Conservation (phyloP, 1,140 invertebrate genomes). For the Listronotus bonariensis region DNA sequence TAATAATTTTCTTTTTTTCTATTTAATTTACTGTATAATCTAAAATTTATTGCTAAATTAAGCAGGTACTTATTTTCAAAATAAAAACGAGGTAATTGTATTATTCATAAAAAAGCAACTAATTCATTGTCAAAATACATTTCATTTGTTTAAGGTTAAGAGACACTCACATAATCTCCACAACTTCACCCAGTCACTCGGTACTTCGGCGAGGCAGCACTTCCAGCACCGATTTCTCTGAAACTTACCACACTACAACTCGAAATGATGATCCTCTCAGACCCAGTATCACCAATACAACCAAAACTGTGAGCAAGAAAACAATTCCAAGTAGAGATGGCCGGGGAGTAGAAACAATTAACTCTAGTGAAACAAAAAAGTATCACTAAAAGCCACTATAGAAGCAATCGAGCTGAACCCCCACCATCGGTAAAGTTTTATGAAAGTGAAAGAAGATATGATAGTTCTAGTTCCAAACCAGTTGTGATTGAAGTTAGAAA, state of each 20-base stretch:
- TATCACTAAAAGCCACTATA: conserved; percentile 66
- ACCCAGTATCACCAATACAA: conserved; percentile 69
- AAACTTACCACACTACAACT: conserved; percentile 69
- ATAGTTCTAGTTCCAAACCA: conserved; percentile 49
- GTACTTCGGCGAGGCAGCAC: conserved; percentile 62
- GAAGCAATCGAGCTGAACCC: conserved; percentile 50
- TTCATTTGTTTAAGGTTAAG: conserved; percentile 37
- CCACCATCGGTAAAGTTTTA: conserved; percentile 56
- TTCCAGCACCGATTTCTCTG: conserved; percentile 70
- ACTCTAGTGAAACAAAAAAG: conserved; percentile 71
- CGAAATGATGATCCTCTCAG: conserved; percentile 66
- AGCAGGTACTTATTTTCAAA: too few species aligned
- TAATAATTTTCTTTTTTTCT: too few species aligned
- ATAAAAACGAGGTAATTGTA: too few species aligned
- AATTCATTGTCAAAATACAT: too few species aligned
- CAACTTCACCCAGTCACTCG: conserved; percentile 40
- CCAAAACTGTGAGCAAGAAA: conserved; percentile 69
- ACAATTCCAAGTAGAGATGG: conserved; percentile 67
- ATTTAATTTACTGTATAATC: too few species aligned
- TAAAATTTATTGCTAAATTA: too few species aligned
- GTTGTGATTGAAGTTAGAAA: conserved; percentile 60
- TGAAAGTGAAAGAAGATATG: conserved; percentile 57
- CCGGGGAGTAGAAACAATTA: conserved; percentile 63
- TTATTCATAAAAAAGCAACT: too few species aligned
- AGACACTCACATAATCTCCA: conserved; percentile 39